Percentiles rank a stretch among this genome's conserved stretches.
Conservation (phyloP, 37 sponge, comb jelly and placozoan species). For the Geodia barretti region DNA sequence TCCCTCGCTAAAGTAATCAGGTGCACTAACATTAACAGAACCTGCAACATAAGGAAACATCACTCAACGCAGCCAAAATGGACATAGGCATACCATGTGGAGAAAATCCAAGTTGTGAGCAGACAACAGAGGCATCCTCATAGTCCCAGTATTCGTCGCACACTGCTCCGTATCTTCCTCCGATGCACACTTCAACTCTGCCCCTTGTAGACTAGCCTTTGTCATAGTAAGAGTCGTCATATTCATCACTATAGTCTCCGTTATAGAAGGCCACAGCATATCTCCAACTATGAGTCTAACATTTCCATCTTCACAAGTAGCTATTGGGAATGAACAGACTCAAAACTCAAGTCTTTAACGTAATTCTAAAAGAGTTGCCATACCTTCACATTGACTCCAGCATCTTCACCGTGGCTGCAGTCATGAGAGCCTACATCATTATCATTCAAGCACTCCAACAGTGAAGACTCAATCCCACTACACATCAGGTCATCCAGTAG, state of each 20-base stretch:
- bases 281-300: background rate
- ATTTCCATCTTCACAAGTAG: background rate
- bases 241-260: background rate
- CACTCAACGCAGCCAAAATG: background rate
- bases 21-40: background rate
- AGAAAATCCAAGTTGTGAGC: background rate
- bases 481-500: background rate
- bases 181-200: background rate
- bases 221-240: background rate
- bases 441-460: background rate
- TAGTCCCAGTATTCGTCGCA: background rate
- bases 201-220: background rate
- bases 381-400: background rate
- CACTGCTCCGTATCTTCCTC: background rate
- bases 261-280: background rate
- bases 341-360: too few species aligned
- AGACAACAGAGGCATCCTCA: background rate
- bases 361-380: background rate
- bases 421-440: background rate
- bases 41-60: background rate
- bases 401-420: background rate
- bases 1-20: background rate
- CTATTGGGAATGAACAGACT: background rate
- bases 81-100: background rate
- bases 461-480: background rate